phyloP scores from a whole-genome alignment of 2,797 vertebrate genomes.

The Choloepus didactylus region DNA sequence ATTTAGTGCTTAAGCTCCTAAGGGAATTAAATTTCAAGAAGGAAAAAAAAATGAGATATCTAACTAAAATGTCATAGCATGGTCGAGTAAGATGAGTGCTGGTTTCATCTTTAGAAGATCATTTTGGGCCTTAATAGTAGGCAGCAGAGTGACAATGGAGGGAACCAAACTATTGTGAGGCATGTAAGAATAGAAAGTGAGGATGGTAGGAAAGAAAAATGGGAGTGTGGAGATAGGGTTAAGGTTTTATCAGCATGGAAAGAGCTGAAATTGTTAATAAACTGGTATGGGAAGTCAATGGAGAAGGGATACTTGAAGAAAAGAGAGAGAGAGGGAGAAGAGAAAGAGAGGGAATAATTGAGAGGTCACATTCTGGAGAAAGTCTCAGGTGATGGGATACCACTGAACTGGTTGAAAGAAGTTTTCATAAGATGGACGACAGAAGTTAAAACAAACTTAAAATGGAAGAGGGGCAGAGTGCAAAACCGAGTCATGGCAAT shows the following conservation, averaged over 20 bases:
- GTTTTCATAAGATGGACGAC: neutral
- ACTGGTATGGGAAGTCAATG: neutral
- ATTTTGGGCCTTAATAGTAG: neutral
- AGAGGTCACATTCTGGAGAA: neutral
- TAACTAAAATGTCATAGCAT: neutral
- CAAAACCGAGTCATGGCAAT: neutral
- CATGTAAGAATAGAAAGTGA: neutral
- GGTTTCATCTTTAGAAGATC: neutral
- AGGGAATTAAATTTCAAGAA: constrained; percentile 10
- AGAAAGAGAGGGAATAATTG: neutral
- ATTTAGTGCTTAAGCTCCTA: neutral
- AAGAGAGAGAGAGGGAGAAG: neutral
- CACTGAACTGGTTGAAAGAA: neutral
- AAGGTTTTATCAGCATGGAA: neutral
- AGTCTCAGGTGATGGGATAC: neutral
- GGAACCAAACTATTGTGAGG: neutral
- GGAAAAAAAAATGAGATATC: neutral
- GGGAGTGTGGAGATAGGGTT: neutral
- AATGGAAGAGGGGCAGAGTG: neutral
- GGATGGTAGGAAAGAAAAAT: neutral
- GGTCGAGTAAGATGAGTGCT: neutral
- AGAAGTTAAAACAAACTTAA: neutral
- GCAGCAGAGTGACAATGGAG: neutral
- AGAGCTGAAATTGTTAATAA: neutral
- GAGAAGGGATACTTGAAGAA: neutral